A percentile compares a stretch with the other conserved stretches of the same genome.
Evolutionary conservation across 2,797 vertebrate genomes (phyloP).

Genomic region (Aldrovandia affinis): DNA sequence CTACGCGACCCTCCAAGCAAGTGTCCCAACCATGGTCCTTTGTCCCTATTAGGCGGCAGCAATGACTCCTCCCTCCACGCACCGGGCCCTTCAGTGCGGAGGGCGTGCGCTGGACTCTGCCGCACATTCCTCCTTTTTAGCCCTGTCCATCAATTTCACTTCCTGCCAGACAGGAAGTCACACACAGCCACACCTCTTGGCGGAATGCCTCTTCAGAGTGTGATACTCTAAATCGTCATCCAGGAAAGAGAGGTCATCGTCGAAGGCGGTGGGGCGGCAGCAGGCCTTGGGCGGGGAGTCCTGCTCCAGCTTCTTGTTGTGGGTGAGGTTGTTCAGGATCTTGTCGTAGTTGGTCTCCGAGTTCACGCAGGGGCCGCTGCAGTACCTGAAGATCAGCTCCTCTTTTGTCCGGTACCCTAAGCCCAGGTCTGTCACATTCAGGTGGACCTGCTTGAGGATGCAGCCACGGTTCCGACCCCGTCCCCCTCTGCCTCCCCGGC

Average conservation of each 20-base stretch:
- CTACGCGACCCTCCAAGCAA: not conserved
- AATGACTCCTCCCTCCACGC: constrained; percentile 69
- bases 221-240: constrained; percentile 95
- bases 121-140: not conserved
- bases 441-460: constrained; percentile 90
- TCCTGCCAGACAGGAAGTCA: constrained; percentile 66
- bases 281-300: constrained; percentile 89
- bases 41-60: constrained; percentile 64
- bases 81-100: not conserved
- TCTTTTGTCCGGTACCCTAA: constrained; percentile 97
- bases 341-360: constrained; percentile 96
- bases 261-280: constrained; percentile 92
- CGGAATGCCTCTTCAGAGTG: constrained; percentile 96
- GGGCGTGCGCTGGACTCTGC: not conserved
- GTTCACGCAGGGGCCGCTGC: constrained; percentile 91
- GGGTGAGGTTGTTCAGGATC: constrained; percentile 95
- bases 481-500: constrained; percentile 66
- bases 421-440: constrained; percentile 96
- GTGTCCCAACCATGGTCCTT: constrained; percentile 72
- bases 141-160: not conserved
- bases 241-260: constrained; percentile 95
- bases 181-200: constrained; percentile 92
- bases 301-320: constrained; percentile 89
- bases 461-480: constrained; percentile 85
- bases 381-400: constrained; percentile 96